phyloP scores from a whole-genome alignment of 2,113 vertebrate genomes.

The Saccopteryx bilineata region DNA sequence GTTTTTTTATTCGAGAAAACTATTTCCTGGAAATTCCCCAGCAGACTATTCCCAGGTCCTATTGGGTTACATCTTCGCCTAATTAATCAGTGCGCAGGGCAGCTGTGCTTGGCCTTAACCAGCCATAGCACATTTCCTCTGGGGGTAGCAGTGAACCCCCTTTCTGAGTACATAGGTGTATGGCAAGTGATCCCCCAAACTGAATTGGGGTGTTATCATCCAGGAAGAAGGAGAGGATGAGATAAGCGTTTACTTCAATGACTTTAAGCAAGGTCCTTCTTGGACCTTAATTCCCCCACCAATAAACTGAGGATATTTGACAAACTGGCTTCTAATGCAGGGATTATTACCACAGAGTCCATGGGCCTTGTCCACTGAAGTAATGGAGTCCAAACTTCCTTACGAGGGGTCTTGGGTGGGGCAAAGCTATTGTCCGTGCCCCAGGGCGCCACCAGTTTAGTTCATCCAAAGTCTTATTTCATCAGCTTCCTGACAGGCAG shows the following conservation, averaged over 20 bases:
- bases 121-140: not conserved
- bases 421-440: constrained; percentile 6
- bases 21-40: not conserved
- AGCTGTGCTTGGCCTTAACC: not conserved
- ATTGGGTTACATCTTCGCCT: not conserved
- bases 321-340: not conserved
- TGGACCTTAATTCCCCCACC: not conserved
- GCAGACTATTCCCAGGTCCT: not conserved
- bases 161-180: not conserved
- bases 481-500: constrained; percentile 66
- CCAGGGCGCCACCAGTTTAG: not conserved
- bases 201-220: not conserved
- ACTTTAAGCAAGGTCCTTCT: not conserved
- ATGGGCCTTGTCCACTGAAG: not conserved
- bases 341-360: not conserved
- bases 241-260: constrained; percentile 5
- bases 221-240: not conserved
- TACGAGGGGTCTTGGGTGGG: not conserved
- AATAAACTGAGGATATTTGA: not conserved
- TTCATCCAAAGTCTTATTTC: constrained; percentile 57
- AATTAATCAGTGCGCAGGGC: not conserved
- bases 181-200: not conserved
- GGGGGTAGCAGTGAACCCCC: not conserved
- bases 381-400: constrained; percentile 11
- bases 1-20: not conserved